phyloP scores from a whole-genome alignment of 2,113 vertebrate species.

The Archilochus colubris region DNA sequence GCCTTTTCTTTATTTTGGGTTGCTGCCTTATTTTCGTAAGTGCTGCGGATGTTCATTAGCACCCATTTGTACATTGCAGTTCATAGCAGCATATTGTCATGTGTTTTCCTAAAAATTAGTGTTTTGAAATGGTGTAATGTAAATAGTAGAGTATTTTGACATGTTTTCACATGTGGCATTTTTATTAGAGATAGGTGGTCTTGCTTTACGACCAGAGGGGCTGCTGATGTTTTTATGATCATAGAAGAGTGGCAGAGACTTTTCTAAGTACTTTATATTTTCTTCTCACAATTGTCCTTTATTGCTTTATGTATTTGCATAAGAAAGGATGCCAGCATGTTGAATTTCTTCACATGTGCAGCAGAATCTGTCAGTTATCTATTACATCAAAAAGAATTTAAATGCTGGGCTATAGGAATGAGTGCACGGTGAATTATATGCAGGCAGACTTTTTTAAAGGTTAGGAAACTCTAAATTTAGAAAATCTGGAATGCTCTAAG shows the following conservation, averaged over 20 bases:
- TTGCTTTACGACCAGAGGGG: neutral
- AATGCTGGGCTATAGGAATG: neutral
- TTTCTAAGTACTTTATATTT: neutral
- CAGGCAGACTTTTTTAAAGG: neutral
- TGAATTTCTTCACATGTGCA: neutral
- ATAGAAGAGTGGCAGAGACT: neutral
- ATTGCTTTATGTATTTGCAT: neutral
- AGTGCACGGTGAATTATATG: neutral
- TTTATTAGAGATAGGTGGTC: neutral
- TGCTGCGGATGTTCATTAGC: neutral
- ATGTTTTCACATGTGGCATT: neutral
- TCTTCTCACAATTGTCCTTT: neutral
- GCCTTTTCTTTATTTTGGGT: neutral
- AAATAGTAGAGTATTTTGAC: neutral
- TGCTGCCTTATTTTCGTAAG: neutral
- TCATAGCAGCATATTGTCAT: neutral
- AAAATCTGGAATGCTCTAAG: neutral
- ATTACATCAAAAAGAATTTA: neutral
- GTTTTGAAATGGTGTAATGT: neutral
- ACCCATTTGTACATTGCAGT: neutral
- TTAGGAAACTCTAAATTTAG: neutral
- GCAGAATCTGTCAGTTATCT: neutral
- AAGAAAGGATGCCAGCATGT: neutral
- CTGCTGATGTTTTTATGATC: neutral
- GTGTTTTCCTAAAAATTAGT: neutral